phyloP scores from a whole-genome alignment of 2,888 invertebrate species.

The Lasioglossum vierecki region DNA sequence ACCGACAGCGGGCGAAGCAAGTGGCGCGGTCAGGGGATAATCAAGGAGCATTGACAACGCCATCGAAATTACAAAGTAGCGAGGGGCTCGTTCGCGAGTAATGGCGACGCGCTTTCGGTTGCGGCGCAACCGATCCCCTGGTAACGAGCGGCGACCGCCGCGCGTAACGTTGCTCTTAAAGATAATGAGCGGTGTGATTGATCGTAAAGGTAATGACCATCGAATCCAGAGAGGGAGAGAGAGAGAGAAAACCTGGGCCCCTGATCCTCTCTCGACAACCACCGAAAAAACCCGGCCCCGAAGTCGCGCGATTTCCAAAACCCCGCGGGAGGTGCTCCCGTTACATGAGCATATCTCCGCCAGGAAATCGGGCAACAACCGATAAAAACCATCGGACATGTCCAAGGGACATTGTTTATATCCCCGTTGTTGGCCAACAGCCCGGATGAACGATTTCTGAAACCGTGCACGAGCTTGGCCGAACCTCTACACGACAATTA shows the following conservation, averaged over 20 bases:
- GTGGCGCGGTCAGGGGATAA: background rate
- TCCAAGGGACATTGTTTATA: conserved; percentile 42
- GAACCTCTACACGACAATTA: background rate
- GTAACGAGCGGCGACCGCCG: conserved; percentile 72
- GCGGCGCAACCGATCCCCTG: conserved; percentile 62
- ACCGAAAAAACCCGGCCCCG: background rate
- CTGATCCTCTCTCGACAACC: background rate
- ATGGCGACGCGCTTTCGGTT: conserved; percentile 54
- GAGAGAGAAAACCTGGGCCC: conserved; percentile 25
- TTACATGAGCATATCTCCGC: conserved; percentile 37
- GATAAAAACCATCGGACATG: conserved; percentile 36
- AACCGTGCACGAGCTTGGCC: background rate
- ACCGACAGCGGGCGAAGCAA: background rate
- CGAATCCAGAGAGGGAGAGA: conserved; percentile 56
- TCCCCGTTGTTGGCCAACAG: conserved; percentile 19
- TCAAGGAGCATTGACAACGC: conserved; percentile 36
- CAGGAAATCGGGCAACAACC: conserved; percentile 10
- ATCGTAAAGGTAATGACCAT: conserved; percentile 82
- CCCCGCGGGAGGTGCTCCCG: conserved; percentile 67
- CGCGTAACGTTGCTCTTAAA: conserved; percentile 77
- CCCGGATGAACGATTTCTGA: background rate
- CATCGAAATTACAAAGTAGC: conserved; percentile 60
- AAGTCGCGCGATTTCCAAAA: conserved; percentile 65
- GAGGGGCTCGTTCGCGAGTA: conserved; percentile 49
- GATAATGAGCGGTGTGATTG: conserved; percentile 81